Base-by-base conservation (phyloP, 2,888 invertebrate genomes). In the Dromius quadrimaculatus region DNA sequence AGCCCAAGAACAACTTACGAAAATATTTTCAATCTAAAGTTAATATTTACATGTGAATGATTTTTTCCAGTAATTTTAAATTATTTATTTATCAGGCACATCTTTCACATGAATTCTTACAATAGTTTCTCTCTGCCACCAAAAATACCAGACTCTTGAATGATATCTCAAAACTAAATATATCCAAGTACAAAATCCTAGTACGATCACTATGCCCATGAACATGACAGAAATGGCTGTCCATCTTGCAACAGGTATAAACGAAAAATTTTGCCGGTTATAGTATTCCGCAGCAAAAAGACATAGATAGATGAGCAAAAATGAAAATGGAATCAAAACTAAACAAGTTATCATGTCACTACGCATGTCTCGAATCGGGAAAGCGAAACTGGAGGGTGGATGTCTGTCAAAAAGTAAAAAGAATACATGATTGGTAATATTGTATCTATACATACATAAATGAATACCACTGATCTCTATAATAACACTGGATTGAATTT, bases 321-420 rank as follows among this genome's bases (percentile, higher is more conserved):
- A 80, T 2, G 87, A 86, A 66, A 89, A 77, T 0, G 88, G 88
- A 0, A 87, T 87, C 61, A 89, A 81, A 32, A 88, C 75, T 11
- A 84, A 75, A 75, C 87, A 87, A 36, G 87, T 86, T 5, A 86
- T 75, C 6, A 87, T 73, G 77, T 89, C 89, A 43, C 85, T 84
- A 79, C 77, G 78, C 22, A 83, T 77, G 23, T 80, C 79, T 62
- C 80, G 75, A 2, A 79, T 76, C 50, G 77, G 76, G 59, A 77
- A 76, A 8, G 79, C 80, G 20, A 79, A 75, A n/a, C 79, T 77
- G 5, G 74, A 72, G 5, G 77, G 75, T 45, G 77, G 78, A 61
- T 79, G 73, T 57, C 76, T 68, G 20, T 2, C 9, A 41, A n/a
- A 15, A 5, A 5, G 9, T 32, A 38, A 6, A 3, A 38, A 13